A percentile compares a stretch with the other conserved stretches of the same genome.
Conservation (phyloP, 2,797 vertebrate species). For the Melopsittacus undulatus region DNA sequence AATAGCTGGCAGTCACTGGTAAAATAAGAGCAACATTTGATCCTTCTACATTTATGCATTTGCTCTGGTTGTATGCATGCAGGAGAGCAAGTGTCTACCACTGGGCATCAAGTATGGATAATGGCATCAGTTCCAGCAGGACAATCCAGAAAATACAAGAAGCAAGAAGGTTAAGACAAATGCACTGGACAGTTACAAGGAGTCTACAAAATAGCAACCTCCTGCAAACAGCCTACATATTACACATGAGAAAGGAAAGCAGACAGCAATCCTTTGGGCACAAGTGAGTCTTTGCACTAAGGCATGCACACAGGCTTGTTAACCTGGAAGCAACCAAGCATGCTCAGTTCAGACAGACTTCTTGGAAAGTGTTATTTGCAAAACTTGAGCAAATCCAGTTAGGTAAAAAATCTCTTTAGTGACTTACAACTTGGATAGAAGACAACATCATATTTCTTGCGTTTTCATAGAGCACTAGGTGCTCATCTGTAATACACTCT, state of each 20-base stretch:
- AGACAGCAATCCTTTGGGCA: not conserved
- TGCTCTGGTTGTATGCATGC: not conserved
- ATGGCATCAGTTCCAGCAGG: not conserved
- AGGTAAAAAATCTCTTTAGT: not conserved
- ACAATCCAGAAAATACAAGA: not conserved
- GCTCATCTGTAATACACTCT: not conserved
- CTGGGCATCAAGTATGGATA: not conserved
- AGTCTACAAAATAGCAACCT: not conserved
- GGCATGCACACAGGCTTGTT: not conserved
- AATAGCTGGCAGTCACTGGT: not conserved
- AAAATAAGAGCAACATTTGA: not conserved
- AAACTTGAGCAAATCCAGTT: not conserved
- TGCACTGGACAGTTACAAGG: not conserved
- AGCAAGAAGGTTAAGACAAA: not conserved
- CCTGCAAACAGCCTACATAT: not conserved
- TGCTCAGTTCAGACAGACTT: not conserved
- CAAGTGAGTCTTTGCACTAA: not conserved
- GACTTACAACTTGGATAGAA: not conserved
- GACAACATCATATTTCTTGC: not conserved
- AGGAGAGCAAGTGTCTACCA: not conserved
- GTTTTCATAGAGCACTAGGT: not conserved
- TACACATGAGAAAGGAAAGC: not conserved
- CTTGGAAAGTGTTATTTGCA: not conserved
- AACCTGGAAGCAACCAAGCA: not conserved
- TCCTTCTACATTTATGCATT: not conserved